Evolutionary conservation across 2,888 invertebrate species (phyloP).

Genomic region (Platynereis dumerilii): DNA sequence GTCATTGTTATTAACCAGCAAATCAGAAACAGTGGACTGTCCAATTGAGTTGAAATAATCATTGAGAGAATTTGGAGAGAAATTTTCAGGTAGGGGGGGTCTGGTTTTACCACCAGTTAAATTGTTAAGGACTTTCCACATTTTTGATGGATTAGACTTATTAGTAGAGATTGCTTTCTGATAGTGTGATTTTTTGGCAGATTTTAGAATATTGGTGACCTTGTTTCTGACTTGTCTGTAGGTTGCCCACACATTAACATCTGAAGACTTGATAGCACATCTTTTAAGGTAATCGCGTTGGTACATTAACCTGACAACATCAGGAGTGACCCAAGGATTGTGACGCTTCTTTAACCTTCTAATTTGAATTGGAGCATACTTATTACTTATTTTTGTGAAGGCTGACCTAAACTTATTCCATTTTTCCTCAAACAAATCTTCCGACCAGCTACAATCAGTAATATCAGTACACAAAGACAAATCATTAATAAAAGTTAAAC

Average conservation of each 20-base stretch:
- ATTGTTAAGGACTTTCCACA: slow-evolving; percentile 1
- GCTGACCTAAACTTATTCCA: neutral
- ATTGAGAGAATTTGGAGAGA: no score
- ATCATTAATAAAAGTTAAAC: neutral
- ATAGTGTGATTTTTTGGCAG: neutral
- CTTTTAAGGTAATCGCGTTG: neutral
- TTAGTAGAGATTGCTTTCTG: neutral
- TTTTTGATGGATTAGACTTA: neutral
- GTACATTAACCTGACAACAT: slow-evolving; percentile 5
- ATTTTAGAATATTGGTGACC: neutral
- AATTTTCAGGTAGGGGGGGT: no score
- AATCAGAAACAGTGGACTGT: no score
- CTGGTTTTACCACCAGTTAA: neutral
- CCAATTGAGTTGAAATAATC: no score
- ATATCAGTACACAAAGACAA: neutral
- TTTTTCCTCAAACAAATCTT: neutral
- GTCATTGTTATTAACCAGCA: no score
- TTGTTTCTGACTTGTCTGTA: slow-evolving; percentile 4
- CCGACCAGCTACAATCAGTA: neutral
- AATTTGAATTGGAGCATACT: neutral
- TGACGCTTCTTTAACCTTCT: neutral
- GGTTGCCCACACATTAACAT: neutral
- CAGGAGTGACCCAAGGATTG: neutral
- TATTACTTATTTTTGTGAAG: neutral
- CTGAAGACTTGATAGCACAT: neutral